Evolutionary conservation across 2,888 invertebrate species (phyloP).

Genomic region (Ryuthela nishihirai): DNA sequence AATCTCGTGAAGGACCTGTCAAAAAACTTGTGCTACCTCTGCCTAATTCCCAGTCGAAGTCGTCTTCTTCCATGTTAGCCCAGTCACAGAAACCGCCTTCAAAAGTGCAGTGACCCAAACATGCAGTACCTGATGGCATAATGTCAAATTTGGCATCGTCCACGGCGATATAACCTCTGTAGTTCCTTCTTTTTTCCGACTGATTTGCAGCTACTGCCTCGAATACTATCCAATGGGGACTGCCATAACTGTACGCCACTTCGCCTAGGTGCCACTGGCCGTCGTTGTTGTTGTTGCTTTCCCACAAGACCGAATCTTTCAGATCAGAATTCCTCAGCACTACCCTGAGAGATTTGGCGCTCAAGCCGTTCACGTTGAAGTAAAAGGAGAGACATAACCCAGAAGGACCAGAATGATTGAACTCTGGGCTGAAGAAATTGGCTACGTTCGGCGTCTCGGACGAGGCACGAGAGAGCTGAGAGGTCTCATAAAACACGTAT

Average conservation of each 20-base stretch:
- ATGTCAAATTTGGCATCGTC: constrained; percentile 52
- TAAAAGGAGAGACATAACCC: constrained; percentile 24
- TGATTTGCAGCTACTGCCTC: constrained; percentile 24
- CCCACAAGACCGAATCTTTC: constrained; percentile 18
- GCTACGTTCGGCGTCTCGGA: constrained; percentile 27
- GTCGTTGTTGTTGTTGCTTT: constrained; percentile 22
- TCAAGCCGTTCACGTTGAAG: constrained; percentile 56
- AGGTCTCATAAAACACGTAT: constrained; percentile 58
- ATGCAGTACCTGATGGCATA: constrained; percentile 10
- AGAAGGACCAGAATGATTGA: constrained; percentile 26
- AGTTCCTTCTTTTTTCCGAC: constrained; percentile 4
- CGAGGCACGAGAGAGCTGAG: constrained; percentile 50
- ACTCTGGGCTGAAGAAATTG: constrained; percentile 10
- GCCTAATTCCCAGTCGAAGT: constrained; percentile 49
- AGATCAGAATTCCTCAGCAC: constrained; percentile 46
- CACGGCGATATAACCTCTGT: constrained; percentile 56
- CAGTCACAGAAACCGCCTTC: constrained; percentile 49
- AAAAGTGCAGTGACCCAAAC: constrained; percentile 48
- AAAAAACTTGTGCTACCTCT: constrained; percentile 43
- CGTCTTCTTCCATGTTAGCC: constrained; percentile 46
- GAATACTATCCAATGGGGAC: constrained; percentile 18
- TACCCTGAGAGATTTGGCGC: constrained; percentile 56
- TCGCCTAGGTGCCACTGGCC: constrained; percentile 44
- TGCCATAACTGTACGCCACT: constrained; percentile 55
- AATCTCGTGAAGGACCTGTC: constrained; percentile 48